Base-by-base conservation (phyloP, 35 echinoderm and acorn worm species). In the Heliocidaris erythrogramma region DNA sequence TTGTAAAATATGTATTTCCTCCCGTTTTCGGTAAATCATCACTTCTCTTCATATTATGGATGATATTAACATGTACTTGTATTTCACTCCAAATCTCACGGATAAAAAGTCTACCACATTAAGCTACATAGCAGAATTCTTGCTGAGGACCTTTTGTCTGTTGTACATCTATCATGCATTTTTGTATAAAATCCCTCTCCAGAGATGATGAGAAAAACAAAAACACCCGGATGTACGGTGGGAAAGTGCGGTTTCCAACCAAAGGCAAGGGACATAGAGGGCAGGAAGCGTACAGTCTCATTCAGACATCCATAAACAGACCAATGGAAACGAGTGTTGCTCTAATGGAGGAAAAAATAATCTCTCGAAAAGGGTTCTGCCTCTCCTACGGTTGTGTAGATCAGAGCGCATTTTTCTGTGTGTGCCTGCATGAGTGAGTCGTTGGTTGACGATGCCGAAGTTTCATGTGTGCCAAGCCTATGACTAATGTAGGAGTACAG, bases 401-500 rank as follows among this genome's bases (percentile, higher is more conserved):
- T 78, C 65, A 78, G 7, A 18, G 65, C 17, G 65, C 65, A 78
- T 78, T 18, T 78, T 78, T 78, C 21, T 78, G 65, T 78, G 65
- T 60, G 17, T 69, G 65, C 65, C 65, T 78, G 4, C 65, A 78
- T 78, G 65, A 78, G 21, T n/a, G 65, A 78, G 27, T 78, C 65
- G 65, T 78, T 78, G 52, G 65, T 78, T 24, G 65, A 18, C 65
- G 65, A 78, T 78, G 65, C 65, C 27, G 21, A 78, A 78, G 65
- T 78, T 78, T 78, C 30, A n/a, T 89, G 87, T 89, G 32, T 89
- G 87, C 87, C 87, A 89, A 89, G 87, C 32, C 87, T 47, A 48
- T 89, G 87, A 89, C 87, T 89, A 89, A 89, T 89, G 87, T 48
- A 89, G 87, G 69, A 89, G 87, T 89, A 89, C 47, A 48, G 87